Evolutionary conservation across 2,888 invertebrate species (phyloP).

Genomic region (Macaria notata): DNA sequence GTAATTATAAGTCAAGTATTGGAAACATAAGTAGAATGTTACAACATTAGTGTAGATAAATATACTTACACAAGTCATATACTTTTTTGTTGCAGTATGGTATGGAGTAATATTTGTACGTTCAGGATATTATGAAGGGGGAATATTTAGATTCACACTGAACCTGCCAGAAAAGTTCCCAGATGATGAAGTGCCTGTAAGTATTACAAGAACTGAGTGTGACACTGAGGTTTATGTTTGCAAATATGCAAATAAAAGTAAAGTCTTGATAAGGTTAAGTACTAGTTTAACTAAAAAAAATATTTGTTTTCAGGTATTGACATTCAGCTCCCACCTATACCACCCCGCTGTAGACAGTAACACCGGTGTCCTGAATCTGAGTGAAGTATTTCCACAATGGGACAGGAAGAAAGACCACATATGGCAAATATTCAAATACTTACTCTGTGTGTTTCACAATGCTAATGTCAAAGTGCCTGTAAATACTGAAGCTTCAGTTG

Average conservation of each 20-base stretch:
- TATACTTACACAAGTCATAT: no score
- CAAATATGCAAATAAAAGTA: no score
- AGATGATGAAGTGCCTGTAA: conserved; percentile 91
- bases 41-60: no score
- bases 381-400: conserved; percentile 93
- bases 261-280: no score
- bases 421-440: conserved; percentile 94
- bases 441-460: conserved; percentile 91
- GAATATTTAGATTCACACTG: conserved; percentile 94
- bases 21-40: no score
- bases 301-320: conserved; percentile 83
- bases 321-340: conserved; percentile 92
- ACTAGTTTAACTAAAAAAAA: no score
- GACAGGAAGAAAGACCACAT: conserved; percentile 90
- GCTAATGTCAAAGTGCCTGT: conserved; percentile 87
- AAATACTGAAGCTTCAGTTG: conserved; percentile 87
- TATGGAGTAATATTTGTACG: conserved; percentile 95
- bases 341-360: conserved; percentile 93
- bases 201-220: conserved; percentile 47
- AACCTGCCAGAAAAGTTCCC: conserved; percentile 94
- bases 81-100: conserved; percentile 86
- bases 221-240: no score
- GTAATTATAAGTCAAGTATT: no score
- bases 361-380: conserved; percentile 89
- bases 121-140: conserved; percentile 94